These are phyloP conservation scores for Acrocephalus arundinaceus DNA, from an alignment of 2,113 vertebrate species.

Conservation along the genomic window DNA sequence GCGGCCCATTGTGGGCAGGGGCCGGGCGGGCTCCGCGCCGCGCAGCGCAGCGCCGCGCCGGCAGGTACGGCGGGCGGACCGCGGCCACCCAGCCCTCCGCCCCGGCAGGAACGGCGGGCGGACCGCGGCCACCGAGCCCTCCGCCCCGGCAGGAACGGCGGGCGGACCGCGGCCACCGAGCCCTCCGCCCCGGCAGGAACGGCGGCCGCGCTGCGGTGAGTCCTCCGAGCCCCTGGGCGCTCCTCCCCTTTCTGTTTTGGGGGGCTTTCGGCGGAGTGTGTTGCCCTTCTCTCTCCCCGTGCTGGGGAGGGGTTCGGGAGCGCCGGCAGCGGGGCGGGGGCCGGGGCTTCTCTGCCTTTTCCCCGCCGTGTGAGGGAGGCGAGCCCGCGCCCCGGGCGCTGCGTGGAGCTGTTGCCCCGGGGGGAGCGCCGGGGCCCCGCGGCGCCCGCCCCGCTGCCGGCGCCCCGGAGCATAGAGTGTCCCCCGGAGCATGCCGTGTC, in stretches of 20 bases:
- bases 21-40: not conserved
- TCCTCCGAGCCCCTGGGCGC: not conserved
- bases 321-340: not conserved
- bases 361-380: not conserved
- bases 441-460: not conserved
- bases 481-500: not conserved
- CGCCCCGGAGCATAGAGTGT: not conserved
- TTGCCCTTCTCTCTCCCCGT: not conserved
- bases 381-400: not conserved
- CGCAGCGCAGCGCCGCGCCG: not conserved
- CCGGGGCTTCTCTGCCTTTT: not conserved
- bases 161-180: too few species aligned
- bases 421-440: not conserved
- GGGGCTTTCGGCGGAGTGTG: not conserved
- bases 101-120: too few species aligned
- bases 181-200: not conserved
- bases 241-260: not conserved
- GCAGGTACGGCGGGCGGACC: too few species aligned
- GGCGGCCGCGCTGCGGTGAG: not conserved
- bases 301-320: not conserved
- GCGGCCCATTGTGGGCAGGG: constrained; percentile 33
- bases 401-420: not conserved
- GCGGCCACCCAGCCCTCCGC: too few species aligned
- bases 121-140: too few species aligned
- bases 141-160: too few species aligned